Base-by-base conservation (phyloP, 2,113 vertebrate species). In the Hepsetus odoe region DNA sequence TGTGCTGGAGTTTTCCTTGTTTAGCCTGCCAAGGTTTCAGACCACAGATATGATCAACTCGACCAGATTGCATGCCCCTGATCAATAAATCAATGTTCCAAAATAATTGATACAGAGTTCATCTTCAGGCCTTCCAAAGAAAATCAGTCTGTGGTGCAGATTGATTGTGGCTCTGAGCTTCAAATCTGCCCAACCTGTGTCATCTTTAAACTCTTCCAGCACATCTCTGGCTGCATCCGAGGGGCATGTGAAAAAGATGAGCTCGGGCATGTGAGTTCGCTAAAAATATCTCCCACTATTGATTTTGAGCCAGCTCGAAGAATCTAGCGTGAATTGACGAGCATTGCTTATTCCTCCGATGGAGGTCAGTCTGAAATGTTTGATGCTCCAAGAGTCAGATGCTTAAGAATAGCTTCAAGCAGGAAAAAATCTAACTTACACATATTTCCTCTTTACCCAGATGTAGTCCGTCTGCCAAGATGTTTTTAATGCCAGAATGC, bases 291-390 rank as follows among this genome's bases (percentile, higher is more conserved):
- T 22, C 18, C 67, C 24, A 20, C 40, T 61, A 76, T 71, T 71
- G 74, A 84, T 81, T 71, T 77, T 24, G 30, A 77, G 30, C 72
- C 59, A 26, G 30, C 67, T 83, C 68, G 6, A 56, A 70, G 30
- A 58, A 67, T 24, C 33, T 12, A 1, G 22, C 42, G 56, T 44
- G 56, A 77, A n/a, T 13, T 76, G 67, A 77, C 62, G 38, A 44
- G 59, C 59, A 35, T 51, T 44, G 32, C 44, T 20, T 22, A 1
- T 28, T 59, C 10, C 58, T 2, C 30, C 10, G 18, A 61, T 32
- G 16, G 61, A 35, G 33, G 16, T 18, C 61, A 33, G 8, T n/a
- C 61, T 33, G 11, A 30, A 35, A 10, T 11, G 30, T 35, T n/a
- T 35, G 61, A 64, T 35, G 30, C 18, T 32, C 20, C 10, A 7